Percentiles rank a stretch among this genome's conserved stretches.
These are phyloP conservation scores for Aporrectodea caliginosa DNA, from an alignment of 1,140 invertebrate species.

Conservation along the genomic window DNA sequence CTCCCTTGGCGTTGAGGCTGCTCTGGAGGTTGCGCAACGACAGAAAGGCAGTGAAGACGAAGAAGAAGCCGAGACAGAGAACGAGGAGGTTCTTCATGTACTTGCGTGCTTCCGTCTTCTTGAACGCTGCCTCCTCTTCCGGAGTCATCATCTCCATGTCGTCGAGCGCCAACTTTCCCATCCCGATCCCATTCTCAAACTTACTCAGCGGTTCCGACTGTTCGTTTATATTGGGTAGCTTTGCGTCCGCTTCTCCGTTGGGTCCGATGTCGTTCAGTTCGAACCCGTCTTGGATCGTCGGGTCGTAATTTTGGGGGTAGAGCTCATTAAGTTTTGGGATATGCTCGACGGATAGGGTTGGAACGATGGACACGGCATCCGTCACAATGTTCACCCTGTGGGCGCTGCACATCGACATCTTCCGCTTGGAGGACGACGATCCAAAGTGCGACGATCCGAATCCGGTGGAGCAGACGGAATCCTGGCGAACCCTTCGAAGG, in stretches of 20 bases:
- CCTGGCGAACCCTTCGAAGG: not conserved
- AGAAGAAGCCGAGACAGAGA: constrained; percentile 36
- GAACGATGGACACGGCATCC: not conserved
- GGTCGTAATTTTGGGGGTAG: not conserved
- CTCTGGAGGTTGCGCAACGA: constrained; percentile 48
- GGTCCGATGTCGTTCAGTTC: not conserved
- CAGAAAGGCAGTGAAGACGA: constrained; percentile 41
- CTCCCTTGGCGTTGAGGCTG: constrained; percentile 43
- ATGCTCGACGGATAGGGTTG: not conserved
- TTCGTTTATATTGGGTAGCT: too few relatives aligned
- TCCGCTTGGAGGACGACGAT: not conserved
- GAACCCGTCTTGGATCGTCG: not conserved
- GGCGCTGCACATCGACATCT: not conserved
- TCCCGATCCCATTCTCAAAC: too few relatives aligned
- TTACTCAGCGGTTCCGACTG: too few relatives aligned
- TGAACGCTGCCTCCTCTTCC: constrained; percentile 4
- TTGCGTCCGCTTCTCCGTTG: not conserved
- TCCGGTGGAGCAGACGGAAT: too few relatives aligned
- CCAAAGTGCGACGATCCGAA: not conserved
- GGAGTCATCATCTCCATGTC: not conserved
- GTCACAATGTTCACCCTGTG: not conserved
- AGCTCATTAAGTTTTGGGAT: not conserved
- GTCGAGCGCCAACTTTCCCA: too few relatives aligned
- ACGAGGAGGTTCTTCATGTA: constrained; percentile 31
- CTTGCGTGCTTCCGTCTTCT: constrained; percentile 8